Base-by-base conservation (phyloP, 2,797 vertebrate species). In the Fundulus diaphanus region DNA sequence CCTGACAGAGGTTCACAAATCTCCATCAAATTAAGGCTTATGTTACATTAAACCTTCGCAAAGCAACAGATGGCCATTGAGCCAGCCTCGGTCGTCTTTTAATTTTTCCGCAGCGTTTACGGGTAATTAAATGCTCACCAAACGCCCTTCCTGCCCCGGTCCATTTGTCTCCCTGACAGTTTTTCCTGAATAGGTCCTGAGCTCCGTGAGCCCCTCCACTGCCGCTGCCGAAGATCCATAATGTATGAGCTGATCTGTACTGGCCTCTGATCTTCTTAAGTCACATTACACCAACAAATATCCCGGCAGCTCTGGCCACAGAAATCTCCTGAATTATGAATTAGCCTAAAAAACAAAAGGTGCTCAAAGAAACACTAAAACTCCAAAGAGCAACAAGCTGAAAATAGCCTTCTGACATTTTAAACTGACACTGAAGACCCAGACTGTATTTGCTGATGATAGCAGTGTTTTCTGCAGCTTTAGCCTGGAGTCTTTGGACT, bases 281-380 rank as follows among this genome's bases (percentile, higher is more conserved):
- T 90, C 90, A 84, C 90, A 91, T 90, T 86, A 88, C 87, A 80
- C 81, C 75, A 79, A 92, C 86, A 92, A 89, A 92, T 83, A 87
- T 76, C 74, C 74, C 46, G 40, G 72, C 85, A 65, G 69, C 37
- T 12, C 74, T 80, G 86, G 90, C 85, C 84, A 79, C 81, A 42
- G 82, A 75, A 65, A 65, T 13, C 35, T 52, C 70, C 77, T 92
- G 79, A 92, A 93, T 93, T 89, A 92, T 93, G 84, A 91, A 94
- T 91, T 90, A 92, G 83, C 61, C 2, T 15, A 1, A 33, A 82
- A 69, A 78, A 84, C 73, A 85, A 85, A 83, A 81, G 82, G 74
- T 70, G 79, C 63, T 61, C 31, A 46, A 16, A 61, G 51, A 70
- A 80, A 57, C 66, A 42, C 42, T 73, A 40, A 82, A 85, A 83